These are phyloP conservation scores for Agonopterix subpropinquella DNA, from an alignment of 2,888 invertebrate species.

Conservation along the genomic window DNA sequence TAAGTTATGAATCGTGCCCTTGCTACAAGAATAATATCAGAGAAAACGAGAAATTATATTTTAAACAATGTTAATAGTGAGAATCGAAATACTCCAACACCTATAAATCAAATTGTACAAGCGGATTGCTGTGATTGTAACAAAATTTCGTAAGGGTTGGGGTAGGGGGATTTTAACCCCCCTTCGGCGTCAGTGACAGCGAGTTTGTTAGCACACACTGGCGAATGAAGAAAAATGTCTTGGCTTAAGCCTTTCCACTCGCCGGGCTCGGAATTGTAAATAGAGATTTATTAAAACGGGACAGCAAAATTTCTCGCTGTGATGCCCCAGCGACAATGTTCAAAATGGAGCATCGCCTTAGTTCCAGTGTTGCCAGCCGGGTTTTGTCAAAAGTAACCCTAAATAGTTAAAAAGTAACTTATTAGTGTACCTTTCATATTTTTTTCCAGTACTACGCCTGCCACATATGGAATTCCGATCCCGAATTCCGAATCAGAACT, in stretches of 20 bases:
- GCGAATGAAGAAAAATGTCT: conserved; percentile 74
- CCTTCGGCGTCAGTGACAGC: conserved; percentile 28
- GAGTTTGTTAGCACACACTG: conserved; percentile 65
- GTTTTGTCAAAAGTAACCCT: too few relatives aligned
- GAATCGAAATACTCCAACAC: conserved; percentile 9
- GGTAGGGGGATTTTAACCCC: conserved; percentile 29
- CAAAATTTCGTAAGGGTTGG: conserved; percentile 47
- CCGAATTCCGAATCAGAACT: too few relatives aligned
- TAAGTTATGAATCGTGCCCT: too few relatives aligned
- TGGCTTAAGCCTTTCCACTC: conserved; percentile 68
- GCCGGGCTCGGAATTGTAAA: conserved; percentile 63
- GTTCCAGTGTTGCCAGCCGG: too few relatives aligned
- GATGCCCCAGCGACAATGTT: conserved; percentile 29
- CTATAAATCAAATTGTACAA: conserved; percentile 8
- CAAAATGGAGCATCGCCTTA: neutral
- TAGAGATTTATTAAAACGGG: conserved; percentile 73
- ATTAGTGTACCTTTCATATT: too few relatives aligned
- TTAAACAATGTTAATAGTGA: neutral
- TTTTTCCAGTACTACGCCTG: too few relatives aligned
- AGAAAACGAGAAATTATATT: too few relatives aligned
- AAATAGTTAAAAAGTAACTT: too few relatives aligned
- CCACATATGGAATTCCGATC: too few relatives aligned
- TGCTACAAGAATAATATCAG: too few relatives aligned
- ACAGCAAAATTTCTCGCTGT: conserved; percentile 51
- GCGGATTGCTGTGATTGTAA: conserved; percentile 24